Conservation (phyloP, 1,140 invertebrate genomes). For the Heliothis virescens region DNA sequence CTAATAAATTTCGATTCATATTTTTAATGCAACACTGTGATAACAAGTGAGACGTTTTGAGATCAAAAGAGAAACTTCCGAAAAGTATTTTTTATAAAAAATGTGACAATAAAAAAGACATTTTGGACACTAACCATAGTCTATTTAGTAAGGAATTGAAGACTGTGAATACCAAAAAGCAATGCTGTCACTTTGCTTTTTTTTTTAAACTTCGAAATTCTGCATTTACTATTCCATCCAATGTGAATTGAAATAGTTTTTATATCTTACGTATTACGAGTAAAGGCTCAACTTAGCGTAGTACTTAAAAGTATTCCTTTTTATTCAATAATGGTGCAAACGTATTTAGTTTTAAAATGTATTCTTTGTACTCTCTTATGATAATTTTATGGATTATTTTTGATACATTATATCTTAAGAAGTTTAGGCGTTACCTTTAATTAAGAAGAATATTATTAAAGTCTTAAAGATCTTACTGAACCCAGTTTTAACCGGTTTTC, state of each 20-base stretch:
- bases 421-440: conserved; percentile 40
- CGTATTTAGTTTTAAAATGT: conserved; percentile 41
- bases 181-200: conserved; percentile 56
- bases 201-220: conserved; percentile 35
- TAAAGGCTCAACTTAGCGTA: conserved; percentile 37
- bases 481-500: neutral
- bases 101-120: conserved; percentile 38
- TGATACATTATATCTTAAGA: conserved; percentile 21
- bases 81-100: conserved; percentile 44
- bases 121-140: conserved; percentile 43
- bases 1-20: conserved; percentile 4
- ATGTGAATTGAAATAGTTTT: conserved; percentile 34
- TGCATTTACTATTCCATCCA: conserved; percentile 39
- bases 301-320: conserved; percentile 47
- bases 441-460: conserved; percentile 14
- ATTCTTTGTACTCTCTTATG: conserved; percentile 36
- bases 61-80: conserved; percentile 27
- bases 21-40: conserved; percentile 48
- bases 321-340: conserved; percentile 42
- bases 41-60: conserved; percentile 41
- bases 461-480: conserved; percentile 2
- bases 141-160: conserved; percentile 59
- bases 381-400: conserved; percentile 26
- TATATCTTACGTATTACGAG: conserved; percentile 7
- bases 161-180: conserved; percentile 73